phyloP scores from a whole-genome alignment of 1,140 invertebrate genomes.

The Ridgeia piscesae region DNA sequence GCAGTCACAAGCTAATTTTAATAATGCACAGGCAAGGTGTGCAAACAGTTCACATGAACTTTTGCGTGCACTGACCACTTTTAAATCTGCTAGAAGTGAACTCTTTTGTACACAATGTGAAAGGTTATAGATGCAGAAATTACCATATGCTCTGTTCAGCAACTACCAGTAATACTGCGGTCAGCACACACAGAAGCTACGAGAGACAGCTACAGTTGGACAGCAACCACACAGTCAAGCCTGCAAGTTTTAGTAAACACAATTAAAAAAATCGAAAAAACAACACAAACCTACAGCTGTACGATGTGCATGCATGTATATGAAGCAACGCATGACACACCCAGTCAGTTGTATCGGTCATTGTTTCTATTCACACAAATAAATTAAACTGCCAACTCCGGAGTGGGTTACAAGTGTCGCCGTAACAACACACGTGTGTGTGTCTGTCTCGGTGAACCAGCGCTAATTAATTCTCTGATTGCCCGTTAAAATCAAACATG shows the following conservation, averaged over 20 bases:
- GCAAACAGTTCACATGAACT: not conserved
- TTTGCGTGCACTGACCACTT: not conserved
- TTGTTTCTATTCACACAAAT: not conserved
- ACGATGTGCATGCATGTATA: not conserved
- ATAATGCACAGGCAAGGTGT: not conserved
- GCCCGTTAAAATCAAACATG: not conserved
- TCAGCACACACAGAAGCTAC: not conserved
- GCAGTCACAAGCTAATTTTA: not conserved
- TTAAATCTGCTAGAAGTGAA: not conserved
- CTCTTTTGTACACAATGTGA: not conserved
- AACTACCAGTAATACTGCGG: not conserved
- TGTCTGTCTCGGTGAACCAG: not conserved
- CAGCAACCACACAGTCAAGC: not conserved
- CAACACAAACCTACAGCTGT: not conserved
- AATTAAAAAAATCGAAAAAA: not conserved
- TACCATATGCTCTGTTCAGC: not conserved
- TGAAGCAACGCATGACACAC: not conserved
- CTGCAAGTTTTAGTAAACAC: not conserved
- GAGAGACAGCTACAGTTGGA: not conserved
- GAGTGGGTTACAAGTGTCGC: not conserved
- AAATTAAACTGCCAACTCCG: not conserved
- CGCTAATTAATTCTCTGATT: not conserved
- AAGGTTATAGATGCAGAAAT: not conserved
- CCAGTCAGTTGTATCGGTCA: not conserved
- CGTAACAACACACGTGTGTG: not conserved